phyloP scores from a whole-genome alignment of 2,888 invertebrate genomes.

The Pseudeuparius sepicola region DNA sequence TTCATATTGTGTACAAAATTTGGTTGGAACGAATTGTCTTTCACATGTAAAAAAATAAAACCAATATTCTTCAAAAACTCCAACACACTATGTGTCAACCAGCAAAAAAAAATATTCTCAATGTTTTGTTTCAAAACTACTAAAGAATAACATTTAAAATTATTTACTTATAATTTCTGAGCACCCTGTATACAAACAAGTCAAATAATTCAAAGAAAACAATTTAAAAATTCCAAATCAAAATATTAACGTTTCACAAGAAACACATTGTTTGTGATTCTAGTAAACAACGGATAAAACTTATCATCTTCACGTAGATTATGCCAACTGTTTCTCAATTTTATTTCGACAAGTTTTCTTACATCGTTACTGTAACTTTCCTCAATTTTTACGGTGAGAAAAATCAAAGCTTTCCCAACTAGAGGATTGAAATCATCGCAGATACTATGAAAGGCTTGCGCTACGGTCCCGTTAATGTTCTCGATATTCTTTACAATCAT shows the following conservation, averaged over 20 bases:
- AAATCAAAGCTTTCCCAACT: slow-evolving; percentile 36
- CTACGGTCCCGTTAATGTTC: slow-evolving; percentile 33
- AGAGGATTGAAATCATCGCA: slow-evolving; percentile 46
- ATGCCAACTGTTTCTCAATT: slow-evolving; percentile 34
- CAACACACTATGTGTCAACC: no score
- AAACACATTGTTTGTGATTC: slow-evolving; percentile 36
- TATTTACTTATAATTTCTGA: no score
- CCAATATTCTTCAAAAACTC: no score
- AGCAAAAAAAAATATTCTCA: no score
- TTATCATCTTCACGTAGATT: slow-evolving; percentile 36
- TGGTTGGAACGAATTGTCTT: no score
- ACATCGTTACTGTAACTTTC: not conserved
- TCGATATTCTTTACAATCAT: slow-evolving; percentile 37
- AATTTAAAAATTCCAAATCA: not conserved
- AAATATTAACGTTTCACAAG: slow-evolving; percentile 11
- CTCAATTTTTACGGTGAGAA: slow-evolving; percentile 38
- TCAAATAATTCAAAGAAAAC: no score
- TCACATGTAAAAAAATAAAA: no score
- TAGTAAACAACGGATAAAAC: slow-evolving; percentile 40
- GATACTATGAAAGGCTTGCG: slow-evolving; percentile 46
- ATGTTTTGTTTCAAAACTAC: no score
- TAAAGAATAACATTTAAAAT: no score
- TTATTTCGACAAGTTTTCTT: slow-evolving; percentile 32
- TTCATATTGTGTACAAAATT: no score
- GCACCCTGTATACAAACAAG: no score